Conservation (phyloP, 2,888 invertebrate genomes). For the Stegana nigrithorax region DNA sequence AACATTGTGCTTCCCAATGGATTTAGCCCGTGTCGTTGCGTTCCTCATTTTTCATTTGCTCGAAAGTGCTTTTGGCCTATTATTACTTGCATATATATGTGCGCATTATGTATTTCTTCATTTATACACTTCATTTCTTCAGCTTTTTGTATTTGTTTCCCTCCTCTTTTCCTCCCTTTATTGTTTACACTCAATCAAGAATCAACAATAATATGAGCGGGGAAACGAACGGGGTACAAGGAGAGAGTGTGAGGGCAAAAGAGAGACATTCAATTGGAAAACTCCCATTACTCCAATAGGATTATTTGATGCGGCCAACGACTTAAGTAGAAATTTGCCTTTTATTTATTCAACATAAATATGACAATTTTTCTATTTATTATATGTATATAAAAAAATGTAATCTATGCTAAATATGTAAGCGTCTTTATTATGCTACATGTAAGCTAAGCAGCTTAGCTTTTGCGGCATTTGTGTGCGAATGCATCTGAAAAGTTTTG, state of each 20-base stretch:
- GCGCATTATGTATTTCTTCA: not conserved
- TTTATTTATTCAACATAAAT: too few relatives aligned
- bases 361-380: too few relatives aligned
- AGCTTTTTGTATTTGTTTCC: not conserved
- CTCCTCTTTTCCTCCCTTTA: not conserved
- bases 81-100: slow-evolving; percentile 3
- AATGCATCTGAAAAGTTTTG: too few relatives aligned
- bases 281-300: slow-evolving; percentile 12
- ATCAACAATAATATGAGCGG: too few relatives aligned
- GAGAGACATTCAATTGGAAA: not conserved
- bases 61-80: slow-evolving; percentile 13
- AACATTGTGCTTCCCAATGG: not conserved
- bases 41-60: slow-evolving; percentile 10
- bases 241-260: too few relatives aligned
- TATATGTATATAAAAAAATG: too few relatives aligned
- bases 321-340: not conserved
- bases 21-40: not conserved
- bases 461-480: not conserved
- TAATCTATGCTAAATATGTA: too few relatives aligned
- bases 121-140: not conserved
- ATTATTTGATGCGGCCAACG: slow-evolving; percentile 7
- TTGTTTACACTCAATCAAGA: not conserved
- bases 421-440: too few relatives aligned
- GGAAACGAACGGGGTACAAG: too few relatives aligned
- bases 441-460: not conserved